Conservation (phyloP, 2,797 vertebrate species). For the Podarcis lilfordi region DNA sequence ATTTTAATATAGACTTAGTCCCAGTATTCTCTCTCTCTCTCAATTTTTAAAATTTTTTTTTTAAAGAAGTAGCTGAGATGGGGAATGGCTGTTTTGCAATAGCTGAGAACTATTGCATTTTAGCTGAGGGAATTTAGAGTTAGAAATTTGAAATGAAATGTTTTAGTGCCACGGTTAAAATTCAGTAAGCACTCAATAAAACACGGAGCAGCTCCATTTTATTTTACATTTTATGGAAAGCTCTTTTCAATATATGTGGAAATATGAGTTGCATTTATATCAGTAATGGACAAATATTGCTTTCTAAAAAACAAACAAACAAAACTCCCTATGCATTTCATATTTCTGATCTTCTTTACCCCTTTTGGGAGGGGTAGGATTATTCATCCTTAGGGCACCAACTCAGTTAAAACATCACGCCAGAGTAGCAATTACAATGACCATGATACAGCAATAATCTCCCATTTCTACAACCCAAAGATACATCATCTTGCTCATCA, state of each 20-base stretch:
- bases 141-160: slow-evolving; percentile 43
- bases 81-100: slow-evolving; percentile 32
- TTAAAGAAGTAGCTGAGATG: not conserved
- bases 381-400: not conserved
- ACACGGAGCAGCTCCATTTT: slow-evolving; percentile 23
- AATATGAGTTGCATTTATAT: slow-evolving; percentile 24
- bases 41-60: not conserved
- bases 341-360: not conserved
- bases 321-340: not conserved
- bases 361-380: not conserved
- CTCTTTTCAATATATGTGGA: slow-evolving; percentile 13
- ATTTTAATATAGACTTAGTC: slow-evolving; percentile 1
- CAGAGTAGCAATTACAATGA: not conserved
- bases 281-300: not conserved
- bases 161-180: slow-evolving; percentile 30
- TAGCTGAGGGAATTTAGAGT: slow-evolving; percentile 13
- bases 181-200: slow-evolving; percentile 35
- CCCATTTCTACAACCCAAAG: not conserved
- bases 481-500: not conserved
- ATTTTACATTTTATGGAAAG: slow-evolving; percentile 19
- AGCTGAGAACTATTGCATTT: slow-evolving; percentile 34
- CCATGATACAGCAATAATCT: not conserved
- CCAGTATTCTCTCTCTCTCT: not conserved
- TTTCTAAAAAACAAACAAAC: not conserved
- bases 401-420: not conserved